These are phyloP conservation scores for Hybognathus amarus DNA, from an alignment of 2,797 vertebrate species.

Conservation along the genomic window DNA sequence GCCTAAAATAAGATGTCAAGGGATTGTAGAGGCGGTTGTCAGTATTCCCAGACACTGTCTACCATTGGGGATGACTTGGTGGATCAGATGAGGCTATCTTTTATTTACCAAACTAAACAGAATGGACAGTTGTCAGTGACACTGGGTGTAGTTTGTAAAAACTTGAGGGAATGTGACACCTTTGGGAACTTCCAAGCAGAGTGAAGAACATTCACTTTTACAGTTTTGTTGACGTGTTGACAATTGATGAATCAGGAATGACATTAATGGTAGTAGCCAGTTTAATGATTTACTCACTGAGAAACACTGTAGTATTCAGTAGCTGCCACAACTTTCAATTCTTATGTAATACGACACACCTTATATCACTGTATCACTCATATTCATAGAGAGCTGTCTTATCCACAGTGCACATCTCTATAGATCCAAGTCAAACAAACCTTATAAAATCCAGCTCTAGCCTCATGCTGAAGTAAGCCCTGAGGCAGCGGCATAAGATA, in stretches of 20 bases:
- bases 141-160: constrained; percentile 28
- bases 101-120: constrained; percentile 61
- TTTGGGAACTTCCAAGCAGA: constrained; percentile 30
- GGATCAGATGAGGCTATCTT: constrained; percentile 68
- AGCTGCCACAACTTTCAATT: constrained; percentile 1
- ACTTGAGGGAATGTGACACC: constrained; percentile 53
- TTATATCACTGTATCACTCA: not conserved
- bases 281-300: constrained; percentile 4
- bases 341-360: constrained; percentile 3
- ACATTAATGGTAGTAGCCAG: constrained; percentile 14
- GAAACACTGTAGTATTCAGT: not conserved
- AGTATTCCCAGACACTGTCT: constrained; percentile 67
- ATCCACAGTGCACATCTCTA: not conserved
- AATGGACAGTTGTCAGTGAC: constrained; percentile 57
- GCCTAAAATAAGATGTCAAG: constrained; percentile 78
- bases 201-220: constrained; percentile 15
- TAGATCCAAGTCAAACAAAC: constrained; percentile 26
- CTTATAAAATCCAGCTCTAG: constrained; percentile 7
- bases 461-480: constrained; percentile 52
- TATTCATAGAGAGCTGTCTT: not conserved
- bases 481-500: constrained; percentile 58
- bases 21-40: constrained; percentile 75
- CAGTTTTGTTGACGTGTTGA: constrained; percentile 4
- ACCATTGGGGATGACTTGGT: constrained; percentile 61
- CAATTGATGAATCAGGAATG: not conserved